phyloP scores from a whole-genome alignment of 2,113 vertebrate species.

The Sigmodon hispidus region DNA sequence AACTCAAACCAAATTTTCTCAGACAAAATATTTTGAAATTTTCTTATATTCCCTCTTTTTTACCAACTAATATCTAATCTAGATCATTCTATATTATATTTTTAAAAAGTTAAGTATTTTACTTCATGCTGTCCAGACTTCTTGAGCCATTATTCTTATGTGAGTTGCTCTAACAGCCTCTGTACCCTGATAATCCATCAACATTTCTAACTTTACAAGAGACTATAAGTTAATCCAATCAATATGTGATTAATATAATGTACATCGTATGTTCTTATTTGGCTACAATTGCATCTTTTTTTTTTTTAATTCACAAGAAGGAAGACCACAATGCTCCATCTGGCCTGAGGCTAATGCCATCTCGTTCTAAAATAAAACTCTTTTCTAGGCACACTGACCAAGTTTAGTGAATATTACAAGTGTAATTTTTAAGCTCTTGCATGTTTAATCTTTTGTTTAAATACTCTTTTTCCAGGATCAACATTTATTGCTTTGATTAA shows the following conservation, averaged over 20 bases:
- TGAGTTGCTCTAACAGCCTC: neutral
- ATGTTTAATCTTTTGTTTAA: neutral
- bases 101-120: neutral
- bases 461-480: neutral
- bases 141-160: neutral
- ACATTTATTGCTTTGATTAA: neutral
- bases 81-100: neutral
- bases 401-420: neutral
- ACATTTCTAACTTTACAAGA: neutral
- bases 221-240: neutral
- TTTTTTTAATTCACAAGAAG: neutral
- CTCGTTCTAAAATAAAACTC: neutral
- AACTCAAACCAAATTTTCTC: neutral
- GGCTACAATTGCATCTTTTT: neutral
- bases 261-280: neutral
- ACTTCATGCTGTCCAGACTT: neutral
- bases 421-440: neutral
- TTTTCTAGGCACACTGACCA: neutral
- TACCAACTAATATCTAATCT: neutral
- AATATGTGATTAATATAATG: neutral
- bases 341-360: neutral
- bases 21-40: neutral
- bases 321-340: fast-evolving
- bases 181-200: neutral
- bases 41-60: neutral